A percentile compares a stretch with the other conserved stretches of the same genome.
phyloP scores from a whole-genome alignment of 2,113 vertebrate species.

The Corythoichthys haematopterus region DNA sequence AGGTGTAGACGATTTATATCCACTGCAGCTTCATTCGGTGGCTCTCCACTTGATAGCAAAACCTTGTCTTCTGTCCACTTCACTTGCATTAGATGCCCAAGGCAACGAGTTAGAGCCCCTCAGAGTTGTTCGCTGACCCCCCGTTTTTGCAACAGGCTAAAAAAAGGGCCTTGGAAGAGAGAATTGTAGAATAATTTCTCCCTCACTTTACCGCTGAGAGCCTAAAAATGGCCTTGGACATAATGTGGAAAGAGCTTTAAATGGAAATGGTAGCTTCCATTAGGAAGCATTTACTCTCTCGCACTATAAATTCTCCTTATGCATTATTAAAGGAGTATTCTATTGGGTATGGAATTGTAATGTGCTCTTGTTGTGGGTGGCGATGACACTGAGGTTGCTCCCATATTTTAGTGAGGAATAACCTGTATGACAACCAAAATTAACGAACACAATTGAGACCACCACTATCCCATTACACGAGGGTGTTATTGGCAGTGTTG shows the following conservation, averaged over 20 bases:
- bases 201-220: slow-evolving; percentile 16
- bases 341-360: background rate
- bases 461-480: background rate
- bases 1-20: background rate
- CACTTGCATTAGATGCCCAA: slow-evolving; percentile 31
- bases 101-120: slow-evolving; percentile 36
- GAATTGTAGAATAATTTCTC: slow-evolving; percentile 29
- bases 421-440: background rate
- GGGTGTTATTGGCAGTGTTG: background rate
- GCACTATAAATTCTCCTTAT: background rate
- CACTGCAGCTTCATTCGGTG: slow-evolving; percentile 7
- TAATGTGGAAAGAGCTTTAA: slow-evolving; percentile 7
- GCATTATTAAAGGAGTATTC: background rate
- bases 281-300: slow-evolving; percentile 3
- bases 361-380: background rate
- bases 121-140: slow-evolving; percentile 20
- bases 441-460: background rate
- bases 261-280: slow-evolving; percentile 5
- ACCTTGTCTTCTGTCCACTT: slow-evolving; percentile 40
- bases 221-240: slow-evolving; percentile 15
- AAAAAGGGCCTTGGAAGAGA: slow-evolving; percentile 23
- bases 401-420: background rate
- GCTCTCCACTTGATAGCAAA: slow-evolving; percentile 63
- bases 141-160: slow-evolving; percentile 24
- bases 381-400: background rate